Conservation (phyloP, 2,797 vertebrate species). For the Clamator glandarius region DNA sequence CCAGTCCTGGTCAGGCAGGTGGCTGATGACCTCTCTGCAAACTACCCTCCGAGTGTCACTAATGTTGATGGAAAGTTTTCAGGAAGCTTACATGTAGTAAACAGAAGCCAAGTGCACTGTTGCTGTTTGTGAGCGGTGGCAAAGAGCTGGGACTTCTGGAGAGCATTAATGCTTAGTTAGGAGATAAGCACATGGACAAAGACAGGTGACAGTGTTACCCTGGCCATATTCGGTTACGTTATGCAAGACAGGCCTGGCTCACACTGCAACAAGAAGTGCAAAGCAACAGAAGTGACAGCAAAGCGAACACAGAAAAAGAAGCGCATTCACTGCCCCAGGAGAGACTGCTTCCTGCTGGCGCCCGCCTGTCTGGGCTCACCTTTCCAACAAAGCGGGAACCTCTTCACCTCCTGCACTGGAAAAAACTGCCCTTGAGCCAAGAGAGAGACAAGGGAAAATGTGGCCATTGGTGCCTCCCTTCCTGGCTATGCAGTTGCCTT, state of each 20-base stretch:
- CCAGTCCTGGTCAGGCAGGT: neutral
- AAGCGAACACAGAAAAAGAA: neutral
- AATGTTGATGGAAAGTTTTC: neutral
- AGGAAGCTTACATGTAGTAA: neutral
- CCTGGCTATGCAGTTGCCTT: neutral
- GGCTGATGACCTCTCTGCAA: neutral
- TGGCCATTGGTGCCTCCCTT: neutral
- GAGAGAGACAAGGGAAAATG: neutral
- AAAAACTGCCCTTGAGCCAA: neutral
- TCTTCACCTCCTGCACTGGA: neutral
- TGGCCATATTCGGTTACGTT: neutral
- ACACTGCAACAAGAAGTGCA: neutral
- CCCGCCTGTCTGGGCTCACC: conserved; percentile 28
- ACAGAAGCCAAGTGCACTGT: neutral
- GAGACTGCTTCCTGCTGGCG: neutral
- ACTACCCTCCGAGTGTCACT: neutral
- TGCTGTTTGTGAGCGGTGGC: neutral
- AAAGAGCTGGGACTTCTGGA: neutral
- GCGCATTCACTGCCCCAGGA: neutral
- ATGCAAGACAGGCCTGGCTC: neutral
- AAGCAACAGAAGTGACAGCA: neutral
- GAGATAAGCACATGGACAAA: conserved; percentile 15
- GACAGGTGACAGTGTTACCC: neutral
- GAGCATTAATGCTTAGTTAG: neutral
- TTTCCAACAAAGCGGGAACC: neutral